Percentiles rank a stretch among this genome's conserved stretches.
Evolutionary conservation across 2,113 vertebrate genomes (phyloP).

Genomic region (Trinectes maculatus): DNA sequence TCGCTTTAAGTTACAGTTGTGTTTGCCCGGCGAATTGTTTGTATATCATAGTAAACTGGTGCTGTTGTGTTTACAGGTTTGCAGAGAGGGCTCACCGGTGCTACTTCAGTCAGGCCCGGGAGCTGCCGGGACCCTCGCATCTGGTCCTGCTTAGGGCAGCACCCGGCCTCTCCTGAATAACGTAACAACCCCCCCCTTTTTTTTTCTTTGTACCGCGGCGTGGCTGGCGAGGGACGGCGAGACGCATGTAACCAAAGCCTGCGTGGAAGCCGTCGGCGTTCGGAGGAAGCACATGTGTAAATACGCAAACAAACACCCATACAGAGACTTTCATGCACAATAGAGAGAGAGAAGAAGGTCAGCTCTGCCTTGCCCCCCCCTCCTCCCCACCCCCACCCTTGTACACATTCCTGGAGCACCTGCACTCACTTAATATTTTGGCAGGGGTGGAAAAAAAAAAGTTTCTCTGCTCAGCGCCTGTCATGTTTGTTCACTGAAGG

Average conservation of each 20-base stretch:
- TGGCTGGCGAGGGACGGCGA: slow-evolving; percentile 36
- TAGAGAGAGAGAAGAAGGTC: slow-evolving; percentile 70
- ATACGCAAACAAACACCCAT: slow-evolving; percentile 70
- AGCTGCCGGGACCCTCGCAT: slow-evolving; percentile 69
- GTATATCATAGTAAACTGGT: slow-evolving; percentile 9
- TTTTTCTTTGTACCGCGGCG: slow-evolving; percentile 17
- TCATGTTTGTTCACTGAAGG: slow-evolving; percentile 85
- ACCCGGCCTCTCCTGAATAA: slow-evolving; percentile 45
- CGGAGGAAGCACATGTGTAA: slow-evolving; percentile 58
- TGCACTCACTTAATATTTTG: slow-evolving; percentile 88
- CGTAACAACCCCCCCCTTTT: slow-evolving; percentile 39
- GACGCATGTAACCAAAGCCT: slow-evolving; percentile 54
- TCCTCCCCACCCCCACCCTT: too few species aligned
- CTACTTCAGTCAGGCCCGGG: slow-evolving; percentile 59
- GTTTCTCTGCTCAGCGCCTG: slow-evolving; percentile 77
- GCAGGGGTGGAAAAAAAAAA: slow-evolving; percentile 72
- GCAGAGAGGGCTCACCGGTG: slow-evolving; percentile 53
- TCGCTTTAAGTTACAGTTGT: too few species aligned
- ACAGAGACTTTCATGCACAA: slow-evolving; percentile 44
- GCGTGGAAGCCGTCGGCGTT: slow-evolving; percentile 57
- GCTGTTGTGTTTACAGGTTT: slow-evolving; percentile 21
- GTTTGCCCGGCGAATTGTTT: slow-evolving; percentile 8
- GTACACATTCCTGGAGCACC: slow-evolving; percentile 89
- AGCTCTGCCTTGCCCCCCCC: slow-evolving; percentile 61
- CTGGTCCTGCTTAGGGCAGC: slow-evolving; percentile 76